These are phyloP conservation scores for Ptyas mucosa DNA, from an alignment of 2,113 vertebrate genomes.

Conservation along the genomic window DNA sequence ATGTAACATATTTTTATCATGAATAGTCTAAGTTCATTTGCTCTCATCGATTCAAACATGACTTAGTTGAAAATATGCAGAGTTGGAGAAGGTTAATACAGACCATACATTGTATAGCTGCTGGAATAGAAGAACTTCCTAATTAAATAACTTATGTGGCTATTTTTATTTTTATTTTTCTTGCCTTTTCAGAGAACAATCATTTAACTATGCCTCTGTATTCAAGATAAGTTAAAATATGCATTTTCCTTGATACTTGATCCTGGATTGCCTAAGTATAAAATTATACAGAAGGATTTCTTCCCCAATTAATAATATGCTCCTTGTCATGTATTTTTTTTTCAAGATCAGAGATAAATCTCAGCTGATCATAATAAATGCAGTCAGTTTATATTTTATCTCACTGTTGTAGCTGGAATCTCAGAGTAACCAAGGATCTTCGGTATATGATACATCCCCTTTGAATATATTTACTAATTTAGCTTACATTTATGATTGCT, in stretches of 20 bases:
- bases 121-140: neutral
- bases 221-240: neutral
- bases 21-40: conserved; percentile 8
- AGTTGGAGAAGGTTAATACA: neutral
- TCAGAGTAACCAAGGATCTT: neutral
- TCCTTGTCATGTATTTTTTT: neutral
- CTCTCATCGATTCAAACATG: neutral
- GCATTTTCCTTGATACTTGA: neutral
- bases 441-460: neutral
- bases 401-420: neutral
- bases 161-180: conserved; percentile 2
- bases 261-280: neutral
- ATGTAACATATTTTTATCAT: neutral
- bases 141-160: neutral
- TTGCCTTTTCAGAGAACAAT: neutral
- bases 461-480: neutral
- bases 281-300: neutral
- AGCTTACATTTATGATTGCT: neutral
- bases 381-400: neutral
- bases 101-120: neutral
- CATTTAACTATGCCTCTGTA: neutral
- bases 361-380: neutral
- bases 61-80: neutral
- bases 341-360: neutral
- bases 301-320: neutral